Evolutionary conservation across 2,888 invertebrate species (phyloP), one percentile per base, ranked within the genome.

Genomic region (Unio pictorum): DNA sequence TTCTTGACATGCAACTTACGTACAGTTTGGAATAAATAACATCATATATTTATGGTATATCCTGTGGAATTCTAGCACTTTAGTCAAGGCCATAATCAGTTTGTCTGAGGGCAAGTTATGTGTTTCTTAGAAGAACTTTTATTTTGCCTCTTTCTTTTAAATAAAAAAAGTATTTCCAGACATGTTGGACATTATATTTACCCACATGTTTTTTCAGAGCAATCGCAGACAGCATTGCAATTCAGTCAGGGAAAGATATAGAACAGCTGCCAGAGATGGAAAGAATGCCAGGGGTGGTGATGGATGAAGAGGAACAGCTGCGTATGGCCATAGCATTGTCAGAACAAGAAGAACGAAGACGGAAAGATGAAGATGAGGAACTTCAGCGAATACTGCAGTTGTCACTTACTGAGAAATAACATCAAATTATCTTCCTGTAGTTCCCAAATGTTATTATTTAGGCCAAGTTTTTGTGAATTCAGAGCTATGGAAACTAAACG

Each of bases 151-250:
- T 45, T 45, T 34, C 7, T 34, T 45, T 45, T 45, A 7, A 34
- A 34, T 45, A 34, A 6, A 23, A 11, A 45, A 45, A 45, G 45
- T 1, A 45, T 45, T 45, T 45, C 11, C 45, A 45, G 1, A 45
- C 26, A 17, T 58, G 23, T 23, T 58, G 58, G 11, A 26, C 23
- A 23, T 26, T 8, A 23, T 58, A 23, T 58, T 58, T 26, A 11
- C n/a, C 26, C 3, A 7, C 58, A 18, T 23, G 68, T 72, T 64
- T 69, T 71, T 75, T 63, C 78, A 91, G 91, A 77, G 90, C 90
- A 54, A 90, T 91, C 60, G 90, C 89, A 67, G 90, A 90, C 72
- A 91, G 90, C 76, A 83, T 91, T 67, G 76, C 81, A 69, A 69
- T 80, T 71, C 66, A 79, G 64, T 70, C 75, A 7, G 73, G 78